Evolutionary conservation across 1,140 invertebrate genomes (phyloP), one percentile per base, ranked within the genome.

Genomic region (Atta texana): DNA sequence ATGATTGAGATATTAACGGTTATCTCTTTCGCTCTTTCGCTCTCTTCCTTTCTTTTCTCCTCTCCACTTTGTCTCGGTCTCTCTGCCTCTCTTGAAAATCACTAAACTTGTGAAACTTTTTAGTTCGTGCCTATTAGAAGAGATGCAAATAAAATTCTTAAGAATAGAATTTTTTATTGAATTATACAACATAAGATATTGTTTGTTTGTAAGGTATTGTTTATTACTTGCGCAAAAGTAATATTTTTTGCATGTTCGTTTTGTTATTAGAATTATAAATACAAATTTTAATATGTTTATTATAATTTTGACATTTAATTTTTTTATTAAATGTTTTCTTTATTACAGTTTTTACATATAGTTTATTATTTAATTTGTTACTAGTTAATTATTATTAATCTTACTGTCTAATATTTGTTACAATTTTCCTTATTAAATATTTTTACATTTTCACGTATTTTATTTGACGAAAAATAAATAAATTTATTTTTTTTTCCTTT

Each of bases 31-130:
- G 18, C 7, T 69, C n/a, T 28, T 28, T 51, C 28, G 28, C 28
- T 31, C 28, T 31, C 3, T 53, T 34, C 18, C 8, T 18, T 34
- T 55, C 10, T 39, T 51, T 39, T 53, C 12, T 39, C n/a, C 14
- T 12, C 49, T 24, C n/a, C 18, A 66, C 2, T 80, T 0, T 78
- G n/a, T 78, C 39, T 69, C 21, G 12, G 4, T 63, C 4, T 61
- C 31, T 76, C n/a, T 61, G 2, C 34, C 10, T 80, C n/a, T 80
- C 2, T 80, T n/a, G 44, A 18, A 51, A n/a, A 72, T 28, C 2
- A 69, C 21, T 53, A 72, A 72, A 51, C n/a, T 14, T 53, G 14
- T 12, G 1, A 12, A 28, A 18, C 8, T 28, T 12, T 72, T n/a
- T 72, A n/a, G 3, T 53, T 3, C n/a, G 7, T 16, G 14, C 39